Evolutionary conservation across 2,113 vertebrate genomes (phyloP).

Genomic region (Oryzias javanicus): DNA sequence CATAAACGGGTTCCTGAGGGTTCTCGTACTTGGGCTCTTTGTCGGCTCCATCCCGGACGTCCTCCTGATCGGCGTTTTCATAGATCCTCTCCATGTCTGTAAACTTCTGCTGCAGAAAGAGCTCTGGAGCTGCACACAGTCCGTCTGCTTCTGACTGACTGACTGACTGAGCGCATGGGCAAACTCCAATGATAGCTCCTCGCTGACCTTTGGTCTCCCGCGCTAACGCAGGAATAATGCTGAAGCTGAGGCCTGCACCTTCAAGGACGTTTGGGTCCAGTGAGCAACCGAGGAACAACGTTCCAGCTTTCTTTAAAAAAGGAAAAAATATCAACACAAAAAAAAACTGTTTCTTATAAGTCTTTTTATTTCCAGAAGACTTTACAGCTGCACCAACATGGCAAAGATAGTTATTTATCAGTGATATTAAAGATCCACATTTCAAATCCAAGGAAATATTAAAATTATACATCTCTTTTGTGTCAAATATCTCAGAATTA

Average conservation of each 20-base stretch:
- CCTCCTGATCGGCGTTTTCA: conserved; percentile 22
- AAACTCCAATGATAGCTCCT: conserved; percentile 60
- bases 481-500: conserved; percentile 33
- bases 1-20: neutral
- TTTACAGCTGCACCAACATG: conserved; percentile 55
- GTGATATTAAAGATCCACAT: conserved; percentile 39
- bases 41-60: neutral
- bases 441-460: conserved; percentile 43
- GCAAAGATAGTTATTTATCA: conserved; percentile 60
- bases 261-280: conserved; percentile 18
- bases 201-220: conserved; percentile 74
- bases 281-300: neutral
- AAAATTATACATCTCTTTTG: conserved; percentile 18
- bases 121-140: conserved; percentile 19
- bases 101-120: conserved; percentile 4
- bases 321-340: neutral
- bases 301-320: neutral
- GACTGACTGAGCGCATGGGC: conserved; percentile 32
- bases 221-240: conserved; percentile 50
- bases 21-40: conserved; percentile 12
- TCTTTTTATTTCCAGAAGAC: conserved; percentile 63
- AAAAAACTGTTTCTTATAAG: conserved; percentile 30
- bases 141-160: conserved; percentile 44
- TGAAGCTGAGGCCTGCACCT: neutral
- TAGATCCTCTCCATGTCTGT: conserved; percentile 55